Percentiles rank a stretch among this genome's conserved stretches.
These are phyloP conservation scores for Pseudois nayaur DNA, from an alignment of 2,113 vertebrate genomes.

Conservation along the genomic window DNA sequence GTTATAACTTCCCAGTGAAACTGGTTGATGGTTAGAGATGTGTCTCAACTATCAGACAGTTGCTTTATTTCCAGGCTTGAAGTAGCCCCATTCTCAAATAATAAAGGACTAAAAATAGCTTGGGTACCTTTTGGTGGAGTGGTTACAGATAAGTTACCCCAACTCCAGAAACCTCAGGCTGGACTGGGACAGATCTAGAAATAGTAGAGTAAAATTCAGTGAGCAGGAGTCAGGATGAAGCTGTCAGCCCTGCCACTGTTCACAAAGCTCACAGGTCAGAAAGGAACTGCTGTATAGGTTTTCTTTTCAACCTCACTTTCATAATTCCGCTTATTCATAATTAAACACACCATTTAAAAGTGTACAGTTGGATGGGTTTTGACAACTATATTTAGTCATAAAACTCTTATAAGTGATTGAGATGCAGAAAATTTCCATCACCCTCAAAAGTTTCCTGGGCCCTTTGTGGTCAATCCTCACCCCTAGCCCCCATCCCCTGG, in stretches of 20 bases:
- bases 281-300: not conserved
- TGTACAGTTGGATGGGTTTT: not conserved
- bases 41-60: not conserved
- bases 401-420: not conserved
- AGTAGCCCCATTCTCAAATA: not conserved
- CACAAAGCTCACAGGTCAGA: not conserved
- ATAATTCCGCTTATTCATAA: not conserved
- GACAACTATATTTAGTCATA: not conserved
- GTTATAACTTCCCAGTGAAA: not conserved
- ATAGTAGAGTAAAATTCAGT: not conserved
- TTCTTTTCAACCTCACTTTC: not conserved
- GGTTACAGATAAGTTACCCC: not conserved
- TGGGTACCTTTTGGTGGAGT: not conserved
- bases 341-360: not conserved
- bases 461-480: not conserved
- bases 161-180: not conserved
- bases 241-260: not conserved
- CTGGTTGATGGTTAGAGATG: not conserved
- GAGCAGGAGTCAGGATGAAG: not conserved
- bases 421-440: not conserved
- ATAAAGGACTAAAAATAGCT: not conserved
- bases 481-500: not conserved
- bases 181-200: not conserved
- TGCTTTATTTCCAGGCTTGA: not conserved
- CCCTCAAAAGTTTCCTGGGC: not conserved